Evolutionary conservation across 2,888 invertebrate genomes (phyloP).

Genomic region (Drosophila nigricruria): DNA sequence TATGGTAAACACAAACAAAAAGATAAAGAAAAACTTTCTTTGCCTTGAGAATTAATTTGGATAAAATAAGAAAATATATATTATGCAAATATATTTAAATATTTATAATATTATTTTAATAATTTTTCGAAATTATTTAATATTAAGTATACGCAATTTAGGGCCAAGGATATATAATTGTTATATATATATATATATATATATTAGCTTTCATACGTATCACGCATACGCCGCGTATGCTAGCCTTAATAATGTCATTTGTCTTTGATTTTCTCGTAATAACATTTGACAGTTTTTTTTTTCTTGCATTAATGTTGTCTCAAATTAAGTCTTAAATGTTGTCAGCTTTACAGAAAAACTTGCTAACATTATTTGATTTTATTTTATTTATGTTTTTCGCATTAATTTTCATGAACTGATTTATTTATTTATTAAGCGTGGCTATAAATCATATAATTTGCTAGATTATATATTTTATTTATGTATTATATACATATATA

Average conservation of each 20-base stretch:
- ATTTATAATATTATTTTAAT: not conserved
- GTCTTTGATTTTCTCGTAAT: conserved; percentile 10
- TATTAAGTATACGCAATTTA: conserved; percentile 8
- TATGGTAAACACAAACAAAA: not conserved
- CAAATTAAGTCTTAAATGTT: conserved; percentile 31
- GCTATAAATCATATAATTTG: conserved; percentile 59
- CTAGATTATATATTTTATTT: conserved; percentile 14
- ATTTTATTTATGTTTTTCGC: not conserved
- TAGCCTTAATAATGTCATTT: conserved; percentile 3
- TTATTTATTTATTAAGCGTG: conserved; percentile 36
- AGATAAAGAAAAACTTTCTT: not conserved
- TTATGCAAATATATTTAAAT: conserved; percentile 3
- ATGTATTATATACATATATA: conserved; percentile 2
- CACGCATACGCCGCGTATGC: conserved; percentile 32
- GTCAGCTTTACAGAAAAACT: conserved; percentile 17
- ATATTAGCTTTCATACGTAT: not conserved
- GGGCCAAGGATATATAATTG: not conserved
- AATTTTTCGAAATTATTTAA: not conserved
- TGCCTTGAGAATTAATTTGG: not conserved
- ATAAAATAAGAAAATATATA: not conserved
- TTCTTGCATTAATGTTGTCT: conserved; percentile 19
- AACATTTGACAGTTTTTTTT: conserved; percentile 10
- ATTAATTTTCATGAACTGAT: conserved; percentile 39
- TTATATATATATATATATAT: not conserved
- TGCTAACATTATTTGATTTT: conserved; percentile 11